Percentiles rank a stretch among this genome's conserved stretches.
phyloP scores from a whole-genome alignment of 1,140 invertebrate species.

The Hylaeus anthracinus region DNA sequence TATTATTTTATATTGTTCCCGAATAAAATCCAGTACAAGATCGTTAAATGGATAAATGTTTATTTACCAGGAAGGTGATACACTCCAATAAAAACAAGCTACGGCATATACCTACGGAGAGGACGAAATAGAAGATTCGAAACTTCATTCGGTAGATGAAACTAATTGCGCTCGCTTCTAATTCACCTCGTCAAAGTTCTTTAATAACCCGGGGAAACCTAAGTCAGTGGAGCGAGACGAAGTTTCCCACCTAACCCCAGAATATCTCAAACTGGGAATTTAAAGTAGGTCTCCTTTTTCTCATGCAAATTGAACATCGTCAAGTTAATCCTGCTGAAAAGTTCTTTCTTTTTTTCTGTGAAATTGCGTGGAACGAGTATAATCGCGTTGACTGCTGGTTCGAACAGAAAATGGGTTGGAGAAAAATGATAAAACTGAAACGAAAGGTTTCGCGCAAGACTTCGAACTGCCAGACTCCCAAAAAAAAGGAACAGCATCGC shows the following conservation, averaged over 20 bases:
- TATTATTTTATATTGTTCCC: too few relatives aligned
- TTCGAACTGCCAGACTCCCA: background rate
- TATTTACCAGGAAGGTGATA: too few relatives aligned
- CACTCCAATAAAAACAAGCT: too few relatives aligned
- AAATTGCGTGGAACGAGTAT: slow-evolving; percentile 15
- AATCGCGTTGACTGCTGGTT: background rate
- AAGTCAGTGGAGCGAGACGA: slow-evolving; percentile 2
- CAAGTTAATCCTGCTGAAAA: slow-evolving; percentile 17
- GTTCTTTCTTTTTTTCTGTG: background rate
- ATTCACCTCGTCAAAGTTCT: slow-evolving; percentile 28
- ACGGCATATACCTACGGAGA: too few relatives aligned
- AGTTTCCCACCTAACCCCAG: slow-evolving; percentile 21
- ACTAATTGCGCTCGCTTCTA: slow-evolving; percentile 2
- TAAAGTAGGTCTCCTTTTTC: slow-evolving; percentile 19
- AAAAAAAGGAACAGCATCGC: background rate
- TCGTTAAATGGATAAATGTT: too few relatives aligned
- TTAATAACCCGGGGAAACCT: slow-evolving; percentile 32
- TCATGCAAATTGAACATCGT: slow-evolving; percentile 25
- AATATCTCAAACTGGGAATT: slow-evolving; percentile 37
- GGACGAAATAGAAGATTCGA: background rate
- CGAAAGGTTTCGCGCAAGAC: background rate
- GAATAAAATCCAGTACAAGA: too few relatives aligned
- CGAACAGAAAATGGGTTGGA: background rate
- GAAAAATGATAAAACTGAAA: background rate
- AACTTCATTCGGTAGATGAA: too few relatives aligned